Evolutionary conservation across 2,113 vertebrate species (phyloP).

Genomic region (Silurus asotus): DNA sequence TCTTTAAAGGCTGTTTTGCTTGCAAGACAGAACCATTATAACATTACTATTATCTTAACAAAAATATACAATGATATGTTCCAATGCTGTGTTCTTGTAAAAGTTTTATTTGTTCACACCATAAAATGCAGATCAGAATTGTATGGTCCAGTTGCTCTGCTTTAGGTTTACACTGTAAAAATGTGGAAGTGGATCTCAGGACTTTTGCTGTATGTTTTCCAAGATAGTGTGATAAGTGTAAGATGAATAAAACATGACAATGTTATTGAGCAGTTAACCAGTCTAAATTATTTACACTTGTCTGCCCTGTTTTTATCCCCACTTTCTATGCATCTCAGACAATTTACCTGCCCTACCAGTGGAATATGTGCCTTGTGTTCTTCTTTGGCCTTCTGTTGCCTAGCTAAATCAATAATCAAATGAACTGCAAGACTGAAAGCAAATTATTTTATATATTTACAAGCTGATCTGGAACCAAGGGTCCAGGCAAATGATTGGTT

Average conservation of each 20-base stretch:
- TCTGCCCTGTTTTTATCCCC: neutral
- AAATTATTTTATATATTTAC: conserved; percentile 37
- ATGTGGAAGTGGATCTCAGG: neutral
- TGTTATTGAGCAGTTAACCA: conserved; percentile 34
- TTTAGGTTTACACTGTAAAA: neutral
- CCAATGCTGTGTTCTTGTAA: too few species aligned
- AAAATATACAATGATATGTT: too few species aligned
- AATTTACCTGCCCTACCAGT: neutral
- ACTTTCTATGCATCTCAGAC: neutral
- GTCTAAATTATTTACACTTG: conserved; percentile 44
- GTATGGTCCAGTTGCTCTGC: neutral
- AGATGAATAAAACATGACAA: conserved; percentile 43
- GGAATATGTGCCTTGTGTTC: neutral
- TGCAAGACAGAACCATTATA: too few species aligned
- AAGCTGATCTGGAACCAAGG: neutral
- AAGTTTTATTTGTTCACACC: neutral
- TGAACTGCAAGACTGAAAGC: neutral
- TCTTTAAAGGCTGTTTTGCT: too few species aligned
- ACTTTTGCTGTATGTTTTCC: neutral
- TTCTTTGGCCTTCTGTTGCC: neutral
- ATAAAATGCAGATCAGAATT: neutral
- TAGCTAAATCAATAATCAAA: neutral
- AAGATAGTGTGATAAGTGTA: neutral
- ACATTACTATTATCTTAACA: too few species aligned
- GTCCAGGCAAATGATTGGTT: neutral